Percentiles rank a stretch among this genome's conserved stretches.
These are phyloP conservation scores for Cuculus canorus DNA, from an alignment of 2,797 vertebrate genomes.

Conservation along the genomic window DNA sequence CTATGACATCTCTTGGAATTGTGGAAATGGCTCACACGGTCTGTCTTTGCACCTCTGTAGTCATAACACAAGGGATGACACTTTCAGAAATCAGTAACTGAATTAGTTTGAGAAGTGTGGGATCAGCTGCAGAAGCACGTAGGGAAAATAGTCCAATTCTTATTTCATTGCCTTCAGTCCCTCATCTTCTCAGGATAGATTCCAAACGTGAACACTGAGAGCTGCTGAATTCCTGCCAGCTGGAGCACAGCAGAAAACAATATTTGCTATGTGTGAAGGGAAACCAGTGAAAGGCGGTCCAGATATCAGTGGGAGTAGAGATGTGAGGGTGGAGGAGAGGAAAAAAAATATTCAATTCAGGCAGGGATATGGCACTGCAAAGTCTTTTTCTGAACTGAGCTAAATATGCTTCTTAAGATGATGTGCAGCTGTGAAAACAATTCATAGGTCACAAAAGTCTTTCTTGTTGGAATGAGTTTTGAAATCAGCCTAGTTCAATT, in stretches of 20 bases:
- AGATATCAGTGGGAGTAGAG: not conserved
- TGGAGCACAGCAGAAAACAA: slow-evolving; percentile 37
- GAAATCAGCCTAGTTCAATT: slow-evolving; percentile 51
- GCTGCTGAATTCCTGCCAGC: slow-evolving; percentile 33
- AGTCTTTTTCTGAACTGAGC: slow-evolving; percentile 7
- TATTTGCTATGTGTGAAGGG: slow-evolving; percentile 37
- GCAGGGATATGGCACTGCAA: not conserved
- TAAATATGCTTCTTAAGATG: not conserved
- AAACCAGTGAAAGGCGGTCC: slow-evolving; percentile 9
- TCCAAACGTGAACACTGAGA: slow-evolving; percentile 26
- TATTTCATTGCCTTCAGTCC: not conserved
- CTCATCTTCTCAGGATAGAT: not conserved
- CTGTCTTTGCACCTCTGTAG: not conserved
- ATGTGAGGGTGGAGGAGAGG: not conserved
- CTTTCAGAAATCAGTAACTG: not conserved
- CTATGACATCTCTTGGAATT: not conserved
- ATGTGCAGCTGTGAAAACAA: slow-evolving; percentile 29
- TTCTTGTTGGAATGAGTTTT: slow-evolving; percentile 41
- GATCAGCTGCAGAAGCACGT: slow-evolving; percentile 9
- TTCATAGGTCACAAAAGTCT: not conserved
- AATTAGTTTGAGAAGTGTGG: slow-evolving; percentile 20
- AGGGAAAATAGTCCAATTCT: slow-evolving; percentile 29
- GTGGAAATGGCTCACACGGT: not conserved
- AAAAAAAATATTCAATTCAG: not conserved
- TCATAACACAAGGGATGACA: not conserved